A percentile compares a stretch with the other conserved stretches of the same genome.
phyloP scores from a whole-genome alignment of 2,888 invertebrate species.

The Chrysolina americana region DNA sequence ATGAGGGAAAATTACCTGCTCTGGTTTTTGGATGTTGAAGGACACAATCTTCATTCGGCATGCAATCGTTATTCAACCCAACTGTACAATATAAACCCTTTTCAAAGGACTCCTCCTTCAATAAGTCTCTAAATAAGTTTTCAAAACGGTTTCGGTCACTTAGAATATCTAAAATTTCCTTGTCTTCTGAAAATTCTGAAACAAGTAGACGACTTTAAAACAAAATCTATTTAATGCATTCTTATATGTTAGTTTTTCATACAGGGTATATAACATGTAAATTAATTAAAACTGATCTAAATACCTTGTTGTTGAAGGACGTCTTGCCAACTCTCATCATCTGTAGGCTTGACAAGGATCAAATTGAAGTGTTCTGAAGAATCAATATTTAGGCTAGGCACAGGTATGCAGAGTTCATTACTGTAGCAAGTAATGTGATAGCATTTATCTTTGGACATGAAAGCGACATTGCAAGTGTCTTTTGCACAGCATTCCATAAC shows the following conservation, averaged over 20 bases:
- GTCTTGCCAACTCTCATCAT: constrained; percentile 72
- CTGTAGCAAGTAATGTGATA: constrained; percentile 83
- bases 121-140: constrained; percentile 60
- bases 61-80: constrained; percentile 74
- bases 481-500: constrained; percentile 79
- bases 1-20: constrained; percentile 62
- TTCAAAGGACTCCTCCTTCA: constrained; percentile 69
- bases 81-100: constrained; percentile 73
- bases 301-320: constrained; percentile 62
- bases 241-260: too few species aligned
- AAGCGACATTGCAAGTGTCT: constrained; percentile 83
- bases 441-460: constrained; percentile 83
- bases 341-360: constrained; percentile 82
- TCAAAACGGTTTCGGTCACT: constrained; percentile 50
- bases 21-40: constrained; percentile 72
- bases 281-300: constrained; percentile 8
- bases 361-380: constrained; percentile 78
- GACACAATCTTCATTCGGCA: constrained; percentile 80
- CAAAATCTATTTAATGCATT: not conserved
- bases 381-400: constrained; percentile 73
- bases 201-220: not conserved
- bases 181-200: constrained; percentile 48
- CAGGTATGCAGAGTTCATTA: constrained; percentile 81
- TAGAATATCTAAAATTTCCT: constrained; percentile 53
- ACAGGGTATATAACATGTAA: not conserved